Percentiles rank a stretch among this genome's conserved stretches.
These are phyloP conservation scores for Eupithecia exiguata DNA, from an alignment of 2,888 invertebrate species.

Conservation along the genomic window DNA sequence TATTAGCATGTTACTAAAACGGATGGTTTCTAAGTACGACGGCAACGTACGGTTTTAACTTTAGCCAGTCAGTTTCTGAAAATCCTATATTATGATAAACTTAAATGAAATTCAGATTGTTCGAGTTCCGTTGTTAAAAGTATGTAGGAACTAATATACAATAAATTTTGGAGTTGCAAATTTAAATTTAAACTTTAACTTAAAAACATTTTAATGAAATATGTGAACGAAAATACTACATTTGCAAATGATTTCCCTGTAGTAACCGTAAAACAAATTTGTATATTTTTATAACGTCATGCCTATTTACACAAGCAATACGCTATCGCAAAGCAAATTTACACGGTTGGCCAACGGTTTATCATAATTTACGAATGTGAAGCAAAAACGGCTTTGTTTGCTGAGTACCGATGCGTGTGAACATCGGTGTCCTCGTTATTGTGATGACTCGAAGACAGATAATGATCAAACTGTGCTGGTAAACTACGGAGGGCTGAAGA, in stretches of 20 bases:
- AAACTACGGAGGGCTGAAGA: not conserved
- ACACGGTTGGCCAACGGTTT: conserved; percentile 61
- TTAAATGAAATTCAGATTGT: not conserved
- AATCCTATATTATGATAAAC: not conserved
- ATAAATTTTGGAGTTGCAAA: not conserved
- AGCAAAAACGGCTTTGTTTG: conserved; percentile 65
- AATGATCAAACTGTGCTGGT: conserved; percentile 37
- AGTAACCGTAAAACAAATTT: conserved; percentile 1
- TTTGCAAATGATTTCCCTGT: not conserved
- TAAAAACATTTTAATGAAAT: not conserved
- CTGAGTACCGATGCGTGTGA: conserved; percentile 68
- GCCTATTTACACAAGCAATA: conserved; percentile 55
- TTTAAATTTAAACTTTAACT: no score
- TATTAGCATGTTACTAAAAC: no score
- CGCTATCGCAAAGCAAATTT: conserved; percentile 65
- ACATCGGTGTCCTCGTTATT: conserved; percentile 53
- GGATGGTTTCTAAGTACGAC: no score
- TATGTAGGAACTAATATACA: not conserved
- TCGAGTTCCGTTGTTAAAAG: not conserved
- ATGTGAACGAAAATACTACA: not conserved
- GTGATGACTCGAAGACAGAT: conserved; percentile 3
- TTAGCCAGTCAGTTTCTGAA: not conserved
- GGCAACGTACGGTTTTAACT: not conserved
- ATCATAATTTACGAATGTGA: conserved; percentile 63
- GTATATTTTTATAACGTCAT: conserved; percentile 38